phyloP scores from a whole-genome alignment of 1,140 invertebrate genomes.

The Drosophila equinoxialis region DNA sequence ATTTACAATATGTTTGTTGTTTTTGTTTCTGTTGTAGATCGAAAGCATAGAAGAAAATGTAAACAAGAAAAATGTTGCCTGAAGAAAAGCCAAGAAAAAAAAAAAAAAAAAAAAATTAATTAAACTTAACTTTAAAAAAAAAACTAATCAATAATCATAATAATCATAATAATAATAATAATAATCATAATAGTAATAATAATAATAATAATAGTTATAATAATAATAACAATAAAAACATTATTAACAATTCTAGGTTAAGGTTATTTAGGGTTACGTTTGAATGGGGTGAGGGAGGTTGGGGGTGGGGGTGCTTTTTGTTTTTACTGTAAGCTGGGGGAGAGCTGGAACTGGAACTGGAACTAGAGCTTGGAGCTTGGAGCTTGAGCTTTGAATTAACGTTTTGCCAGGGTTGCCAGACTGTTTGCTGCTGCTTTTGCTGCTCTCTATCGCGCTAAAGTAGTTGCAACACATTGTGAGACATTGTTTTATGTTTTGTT shows the following conservation, averaged over 20 bases:
- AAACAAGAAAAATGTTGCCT: conserved; percentile 17
- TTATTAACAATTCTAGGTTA: conserved; percentile 47
- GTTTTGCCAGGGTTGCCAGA: conserved; percentile 16
- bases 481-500: conserved; percentile 8
- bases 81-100: conserved; percentile 12
- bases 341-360: not conserved
- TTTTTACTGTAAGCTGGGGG: not conserved
- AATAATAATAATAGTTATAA: conserved; percentile 1
- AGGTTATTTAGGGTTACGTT: conserved; percentile 1
- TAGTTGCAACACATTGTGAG: conserved; percentile 10
- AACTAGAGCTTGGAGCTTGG: not conserved
- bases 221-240: conserved; percentile 42
- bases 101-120: not conserved
- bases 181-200: conserved; percentile 1
- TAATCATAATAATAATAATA: conserved; percentile 3
- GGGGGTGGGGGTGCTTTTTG: not conserved
- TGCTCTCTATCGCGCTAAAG: conserved; percentile 5
- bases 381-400: conserved; percentile 13
- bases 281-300: no score
- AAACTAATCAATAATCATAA: conserved; percentile 32
- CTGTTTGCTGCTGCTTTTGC: not conserved
- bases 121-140: conserved; percentile 51
- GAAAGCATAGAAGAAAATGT: conserved; percentile 22
- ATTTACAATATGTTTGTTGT: conserved; percentile 71
- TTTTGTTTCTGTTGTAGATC: conserved; percentile 34